phyloP scores from a whole-genome alignment of 2,797 vertebrate species.

The Falco naumanni region DNA sequence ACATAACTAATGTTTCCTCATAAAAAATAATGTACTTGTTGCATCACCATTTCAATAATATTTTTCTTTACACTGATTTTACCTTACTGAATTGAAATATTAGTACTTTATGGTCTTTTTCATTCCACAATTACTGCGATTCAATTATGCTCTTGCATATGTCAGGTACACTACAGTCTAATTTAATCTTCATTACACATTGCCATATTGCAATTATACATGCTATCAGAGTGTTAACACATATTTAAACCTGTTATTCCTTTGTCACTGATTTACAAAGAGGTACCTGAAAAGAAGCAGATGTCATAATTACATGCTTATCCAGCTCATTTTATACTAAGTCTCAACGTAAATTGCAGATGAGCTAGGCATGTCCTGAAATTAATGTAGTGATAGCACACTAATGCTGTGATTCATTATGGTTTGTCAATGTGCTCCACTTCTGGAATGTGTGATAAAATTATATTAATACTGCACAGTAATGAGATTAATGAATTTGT shows the following conservation, averaged over 20 bases:
- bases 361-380: constrained; percentile 83
- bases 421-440: constrained; percentile 85
- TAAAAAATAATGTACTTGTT: background rate
- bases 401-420: constrained; percentile 90
- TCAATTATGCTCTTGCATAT: constrained; percentile 74
- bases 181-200: constrained; percentile 85
- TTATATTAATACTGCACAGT: constrained; percentile 99
- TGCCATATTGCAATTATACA: constrained; percentile 87
- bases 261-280: constrained; percentile 84
- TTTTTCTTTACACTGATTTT: constrained; percentile 19
- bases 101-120: constrained; percentile 36
- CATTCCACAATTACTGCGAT: constrained; percentile 55
- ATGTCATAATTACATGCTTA: constrained; percentile 86
- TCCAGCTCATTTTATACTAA: constrained; percentile 79
- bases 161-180: constrained; percentile 81
- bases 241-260: constrained; percentile 83
- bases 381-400: constrained; percentile 88
- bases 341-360: constrained; percentile 82
- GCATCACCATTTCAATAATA: background rate
- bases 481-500: constrained; percentile 99
- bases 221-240: constrained; percentile 83
- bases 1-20: background rate
- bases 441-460: constrained; percentile 99
- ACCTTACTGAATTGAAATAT: constrained; percentile 32
- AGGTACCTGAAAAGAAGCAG: constrained; percentile 82